Conservation (phyloP, 1,140 invertebrate genomes). For the Penaeus indicus region DNA sequence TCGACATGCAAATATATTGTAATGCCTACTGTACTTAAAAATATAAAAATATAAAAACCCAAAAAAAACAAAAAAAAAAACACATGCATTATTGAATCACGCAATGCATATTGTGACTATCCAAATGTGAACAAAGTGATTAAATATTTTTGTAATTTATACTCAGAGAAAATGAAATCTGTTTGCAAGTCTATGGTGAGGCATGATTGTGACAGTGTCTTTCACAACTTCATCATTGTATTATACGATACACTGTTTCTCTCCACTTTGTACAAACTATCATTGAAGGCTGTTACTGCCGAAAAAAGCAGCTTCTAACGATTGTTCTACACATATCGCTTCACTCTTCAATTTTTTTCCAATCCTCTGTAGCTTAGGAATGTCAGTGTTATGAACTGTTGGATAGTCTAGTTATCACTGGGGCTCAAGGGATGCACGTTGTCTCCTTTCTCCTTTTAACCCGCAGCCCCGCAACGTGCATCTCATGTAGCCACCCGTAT, state of each 20-base stretch:
- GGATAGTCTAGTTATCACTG: slow-evolving; percentile 52
- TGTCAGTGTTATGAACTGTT: slow-evolving; percentile 63
- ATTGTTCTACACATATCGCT: slow-evolving; percentile 62
- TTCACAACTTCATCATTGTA: slow-evolving; percentile 63
- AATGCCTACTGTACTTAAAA: slow-evolving; percentile 63
- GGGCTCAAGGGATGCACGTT: slow-evolving; percentile 45
- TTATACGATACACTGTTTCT: slow-evolving; percentile 60
- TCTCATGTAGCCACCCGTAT: slow-evolving; percentile 39
- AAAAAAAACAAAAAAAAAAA: slow-evolving; percentile 43
- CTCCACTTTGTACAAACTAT: slow-evolving; percentile 64
- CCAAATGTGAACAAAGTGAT: slow-evolving; percentile 62
- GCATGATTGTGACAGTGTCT: slow-evolving; percentile 61
- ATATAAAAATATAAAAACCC: slow-evolving; percentile 35
- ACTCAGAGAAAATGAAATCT: slow-evolving; percentile 61
- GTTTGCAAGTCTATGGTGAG: slow-evolving; percentile 62
- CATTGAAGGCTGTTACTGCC: slow-evolving; percentile 62
- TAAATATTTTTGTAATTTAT: slow-evolving; percentile 64
- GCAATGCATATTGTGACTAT: slow-evolving; percentile 61
- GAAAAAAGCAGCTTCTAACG: slow-evolving; percentile 62
- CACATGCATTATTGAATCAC: slow-evolving; percentile 56
- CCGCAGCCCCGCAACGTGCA: slow-evolving; percentile 35
- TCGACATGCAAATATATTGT: slow-evolving; percentile 56
- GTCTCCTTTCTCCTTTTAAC: slow-evolving; percentile 24
- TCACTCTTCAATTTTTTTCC: slow-evolving; percentile 44
- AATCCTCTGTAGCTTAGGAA: slow-evolving; percentile 61